Evolutionary conservation across 2,888 invertebrate species (phyloP), one percentile per base, ranked within the genome.

Genomic region (Xanthia togata): DNA sequence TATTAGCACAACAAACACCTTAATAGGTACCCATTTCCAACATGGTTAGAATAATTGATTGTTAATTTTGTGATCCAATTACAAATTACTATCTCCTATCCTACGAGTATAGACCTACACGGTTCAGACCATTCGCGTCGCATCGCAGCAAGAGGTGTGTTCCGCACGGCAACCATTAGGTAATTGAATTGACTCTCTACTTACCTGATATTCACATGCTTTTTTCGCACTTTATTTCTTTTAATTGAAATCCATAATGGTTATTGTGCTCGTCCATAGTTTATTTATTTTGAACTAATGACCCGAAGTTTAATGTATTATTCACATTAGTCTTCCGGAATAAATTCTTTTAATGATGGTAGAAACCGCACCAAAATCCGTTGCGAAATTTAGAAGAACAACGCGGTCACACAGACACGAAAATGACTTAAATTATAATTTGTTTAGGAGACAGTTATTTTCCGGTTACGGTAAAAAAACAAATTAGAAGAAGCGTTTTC

Each of bases 131-230:
- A n/a, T 69, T 70, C 60, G 53, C 71, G 62, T 60, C 41, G 55
- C 62, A 80, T 55, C 41, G 74, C 53, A 35, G 17, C 55, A 63
- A 76, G 38, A 82, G 87, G 87, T 81, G 86, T 82, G 86, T 87
- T 82, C 47, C 65, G 75, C 79, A 76, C 73, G 73, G 84, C 81
- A 73, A 78, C 70, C 86, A 87, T 87, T 82, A 84, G 62, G 77
- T 85, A 87, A 87, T 87, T 87, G 87, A 81, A 81, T 70, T 63
- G 60, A 73, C 67, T 76, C 60, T 67, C 50, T 68, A 35, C 63
- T 67, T 70, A 73, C 31, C 59, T 60, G 69, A 35, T 67, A 63
- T 70, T n/a, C 11, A 68, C 50, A n/a, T 62, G 12, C 31, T 60
- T 59, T 23, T 69, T 73, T 67, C 47, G 14, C 26, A 57, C 20